Base-by-base conservation (phyloP, 1,140 invertebrate species). In the Drosophila truncata region DNA sequence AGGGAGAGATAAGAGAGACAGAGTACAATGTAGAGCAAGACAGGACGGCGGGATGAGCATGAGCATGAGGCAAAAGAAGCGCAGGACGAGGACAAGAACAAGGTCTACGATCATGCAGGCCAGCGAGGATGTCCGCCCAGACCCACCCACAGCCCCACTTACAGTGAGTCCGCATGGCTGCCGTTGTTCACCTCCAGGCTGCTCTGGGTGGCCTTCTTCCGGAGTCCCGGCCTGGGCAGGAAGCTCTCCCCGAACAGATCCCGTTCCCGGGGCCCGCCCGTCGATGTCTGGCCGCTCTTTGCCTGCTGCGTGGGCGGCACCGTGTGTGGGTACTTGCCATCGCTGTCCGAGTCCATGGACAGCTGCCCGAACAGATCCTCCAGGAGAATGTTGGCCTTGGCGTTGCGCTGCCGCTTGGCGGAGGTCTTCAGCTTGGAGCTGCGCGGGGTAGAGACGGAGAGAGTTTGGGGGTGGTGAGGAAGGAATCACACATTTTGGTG, bases 331-430 rank as follows among this genome's bases (percentile, higher is more conserved):
- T 92, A 92, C 57, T 93, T 93, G 35, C 80, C 75, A 52, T 91
- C 91, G 42, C 82, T 83, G 52, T 92, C 91, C 29, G 92, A 91
- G 49, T 91, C 86, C 80, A 92, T 91, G 8, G 91, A 93, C 23
- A 93, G 55, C n/a, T 92, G 80, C 4, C 92, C 92, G 42, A 93
- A 93, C 16, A 93, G 77, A 65, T 93, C 92, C 61, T 93, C 92
- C 13, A 93, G 66, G 29, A 93, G 60, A 14, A 92, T 82, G 35
- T 92, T 93, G 14, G 88, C 47, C 52, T 92, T 92, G 46, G 85
- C 75, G 64, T 91, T 90, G 33, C 83, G 72, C 46, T 93, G 85
- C 2, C 78, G 72, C 54, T 92, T 92, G 52, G 84, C 91, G 37
- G 91, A 93, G 18, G 78, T 91, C 82, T 93, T 93, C 46, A 93